Evolutionary conservation across 2,113 vertebrate species (phyloP).

Genomic region (Campylorhamphus procurvoides): DNA sequence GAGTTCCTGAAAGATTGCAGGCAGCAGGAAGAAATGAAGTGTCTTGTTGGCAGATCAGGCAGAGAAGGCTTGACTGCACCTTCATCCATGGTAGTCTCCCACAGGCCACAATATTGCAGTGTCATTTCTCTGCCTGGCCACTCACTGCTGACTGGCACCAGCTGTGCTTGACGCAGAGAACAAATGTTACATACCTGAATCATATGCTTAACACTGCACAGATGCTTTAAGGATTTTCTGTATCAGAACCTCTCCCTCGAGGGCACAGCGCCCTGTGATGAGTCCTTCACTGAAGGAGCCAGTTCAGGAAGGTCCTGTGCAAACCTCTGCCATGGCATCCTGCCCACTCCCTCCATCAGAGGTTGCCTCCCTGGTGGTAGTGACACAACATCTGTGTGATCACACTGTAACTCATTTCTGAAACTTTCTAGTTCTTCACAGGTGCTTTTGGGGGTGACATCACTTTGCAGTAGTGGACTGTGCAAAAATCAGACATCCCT

Average conservation of each 20-base stretch:
- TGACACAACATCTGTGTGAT: neutral
- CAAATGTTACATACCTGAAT: neutral
- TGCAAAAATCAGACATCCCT: neutral
- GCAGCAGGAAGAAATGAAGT: neutral
- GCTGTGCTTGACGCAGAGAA: neutral
- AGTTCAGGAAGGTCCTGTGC: neutral
- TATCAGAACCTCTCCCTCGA: accelerated
- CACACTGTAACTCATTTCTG: neutral
- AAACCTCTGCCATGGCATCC: accelerated
- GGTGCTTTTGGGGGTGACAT: neutral
- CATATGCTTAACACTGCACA: neutral
- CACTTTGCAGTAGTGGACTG: neutral
- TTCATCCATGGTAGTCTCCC: neutral
- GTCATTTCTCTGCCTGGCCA: neutral
- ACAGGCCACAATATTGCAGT: neutral
- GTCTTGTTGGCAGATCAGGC: neutral
- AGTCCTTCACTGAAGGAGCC: neutral
- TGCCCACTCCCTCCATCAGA: neutral
- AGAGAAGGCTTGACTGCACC: neutral
- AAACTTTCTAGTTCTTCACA: neutral
- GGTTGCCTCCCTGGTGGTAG: neutral
- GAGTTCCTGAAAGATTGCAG: neutral
- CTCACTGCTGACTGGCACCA: neutral
- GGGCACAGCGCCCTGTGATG: too few species aligned
- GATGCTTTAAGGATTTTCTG: neutral